Conservation (phyloP, 2,888 invertebrate genomes). For the Artemia sp. region DNA sequence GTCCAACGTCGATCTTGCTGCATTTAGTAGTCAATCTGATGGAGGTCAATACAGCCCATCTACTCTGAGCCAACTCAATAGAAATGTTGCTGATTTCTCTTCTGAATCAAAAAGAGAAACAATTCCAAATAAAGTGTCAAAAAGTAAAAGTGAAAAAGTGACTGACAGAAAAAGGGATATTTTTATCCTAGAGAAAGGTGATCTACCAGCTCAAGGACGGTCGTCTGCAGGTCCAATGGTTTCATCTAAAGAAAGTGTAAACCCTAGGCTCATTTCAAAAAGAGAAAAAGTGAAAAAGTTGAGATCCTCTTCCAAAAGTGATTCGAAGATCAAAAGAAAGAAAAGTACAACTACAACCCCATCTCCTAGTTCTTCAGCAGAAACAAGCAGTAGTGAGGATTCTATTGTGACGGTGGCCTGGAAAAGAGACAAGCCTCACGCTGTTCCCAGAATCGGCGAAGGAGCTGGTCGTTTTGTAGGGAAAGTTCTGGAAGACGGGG, state of each 20-base stretch:
- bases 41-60: neutral
- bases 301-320: neutral
- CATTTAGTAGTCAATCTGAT: neutral
- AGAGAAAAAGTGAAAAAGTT: neutral
- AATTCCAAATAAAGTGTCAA: neutral
- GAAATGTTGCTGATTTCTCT: slow-evolving; percentile 9
- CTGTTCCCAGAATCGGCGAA: slow-evolving; percentile 17
- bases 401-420: neutral
- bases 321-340: neutral
- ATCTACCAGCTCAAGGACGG: slow-evolving; percentile 2
- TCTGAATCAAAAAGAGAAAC: neutral
- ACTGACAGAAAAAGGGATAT: neutral
- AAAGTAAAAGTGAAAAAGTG: neutral
- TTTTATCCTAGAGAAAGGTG: neutral
- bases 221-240: neutral
- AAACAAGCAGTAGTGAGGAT: neutral
- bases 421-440: slow-evolving; percentile 10
- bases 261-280: neutral
- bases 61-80: neutral
- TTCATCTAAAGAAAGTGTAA: neutral
- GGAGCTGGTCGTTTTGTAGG: slow-evolving; percentile 22
- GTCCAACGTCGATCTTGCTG: slow-evolving; percentile 1
- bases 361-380: neutral
- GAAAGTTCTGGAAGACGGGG: slow-evolving; percentile 19
- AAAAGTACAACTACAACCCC: slow-evolving; percentile 7